Conservation (phyloP, 2,888 invertebrate species). For the Coecobrya sp. region DNA sequence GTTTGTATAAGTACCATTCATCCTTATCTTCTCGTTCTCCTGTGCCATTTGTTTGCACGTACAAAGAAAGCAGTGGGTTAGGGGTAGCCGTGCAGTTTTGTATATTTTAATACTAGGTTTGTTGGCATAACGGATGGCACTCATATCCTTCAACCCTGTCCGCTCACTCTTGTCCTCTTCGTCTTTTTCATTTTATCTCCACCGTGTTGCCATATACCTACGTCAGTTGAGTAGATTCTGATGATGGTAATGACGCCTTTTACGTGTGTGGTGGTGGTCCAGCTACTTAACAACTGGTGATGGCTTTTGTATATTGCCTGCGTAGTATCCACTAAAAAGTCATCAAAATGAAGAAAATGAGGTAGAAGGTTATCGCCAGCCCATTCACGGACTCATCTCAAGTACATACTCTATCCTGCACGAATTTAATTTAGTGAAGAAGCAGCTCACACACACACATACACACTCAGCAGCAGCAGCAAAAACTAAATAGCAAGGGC, state of each 20-base stretch:
- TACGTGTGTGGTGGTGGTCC: background rate
- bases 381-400: slow-evolving; percentile 61
- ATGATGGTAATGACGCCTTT: background rate
- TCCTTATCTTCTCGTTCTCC: slow-evolving; percentile 30
- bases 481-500: background rate
- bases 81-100: background rate
- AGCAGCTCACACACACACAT: slow-evolving; percentile 10
- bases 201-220: background rate
- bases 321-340: slow-evolving; percentile 37
- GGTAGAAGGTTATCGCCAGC: slow-evolving; percentile 67
- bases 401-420: slow-evolving; percentile 53
- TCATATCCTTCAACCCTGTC: slow-evolving; percentile 20
- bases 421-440: slow-evolving; percentile 73
- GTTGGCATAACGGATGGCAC: background rate
- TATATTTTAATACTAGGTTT: background rate
- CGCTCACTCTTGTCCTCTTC: background rate
- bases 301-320: background rate
- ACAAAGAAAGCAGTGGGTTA: background rate
- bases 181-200: background rate
- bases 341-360: slow-evolving; percentile 71
- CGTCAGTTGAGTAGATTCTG: slow-evolving; percentile 16
- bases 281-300: background rate
- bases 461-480: background rate
- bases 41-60: slow-evolving; percentile 11
- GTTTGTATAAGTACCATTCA: background rate